Percentiles rank a stretch among this genome's conserved stretches.
Conservation (phyloP, 2,113 vertebrate species). For the Micronycteris hirsuta region DNA sequence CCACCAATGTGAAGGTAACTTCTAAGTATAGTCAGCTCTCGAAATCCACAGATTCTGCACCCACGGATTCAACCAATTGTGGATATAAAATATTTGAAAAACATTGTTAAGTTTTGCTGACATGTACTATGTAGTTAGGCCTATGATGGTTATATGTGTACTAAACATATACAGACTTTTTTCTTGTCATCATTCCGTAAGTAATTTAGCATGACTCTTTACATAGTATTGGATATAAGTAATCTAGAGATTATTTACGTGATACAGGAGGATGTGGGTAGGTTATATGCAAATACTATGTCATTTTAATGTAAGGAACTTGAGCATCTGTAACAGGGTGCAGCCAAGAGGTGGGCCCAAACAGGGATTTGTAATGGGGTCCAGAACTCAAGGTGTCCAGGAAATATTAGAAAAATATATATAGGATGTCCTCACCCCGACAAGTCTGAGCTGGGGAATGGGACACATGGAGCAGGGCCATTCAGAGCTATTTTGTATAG, state of each 20-base stretch:
- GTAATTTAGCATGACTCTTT: neutral
- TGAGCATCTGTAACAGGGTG: too few species aligned
- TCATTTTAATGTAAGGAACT: neutral
- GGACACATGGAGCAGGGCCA: too few species aligned
- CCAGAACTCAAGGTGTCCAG: too few species aligned
- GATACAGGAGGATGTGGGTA: neutral
- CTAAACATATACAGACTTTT: neutral
- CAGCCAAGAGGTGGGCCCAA: too few species aligned
- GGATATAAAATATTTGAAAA: neutral
- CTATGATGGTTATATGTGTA: neutral
- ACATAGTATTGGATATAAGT: neutral
- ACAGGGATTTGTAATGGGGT: too few species aligned
- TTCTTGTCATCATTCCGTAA: neutral
- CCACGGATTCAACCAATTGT: neutral
- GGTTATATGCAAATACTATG: neutral
- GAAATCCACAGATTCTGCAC: neutral
- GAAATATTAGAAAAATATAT: too few species aligned
- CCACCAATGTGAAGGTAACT: neutral
- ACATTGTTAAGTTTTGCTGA: neutral
- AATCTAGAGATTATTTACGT: neutral
- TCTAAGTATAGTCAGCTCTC: neutral
- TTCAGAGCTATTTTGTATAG: too few species aligned
- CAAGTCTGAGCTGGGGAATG: too few species aligned
- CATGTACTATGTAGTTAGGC: neutral
- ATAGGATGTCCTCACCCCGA: too few species aligned